These are phyloP conservation scores for Acrossocheilus wenchowensis DNA, from an alignment of 2,797 vertebrate species.

Conservation along the genomic window DNA sequence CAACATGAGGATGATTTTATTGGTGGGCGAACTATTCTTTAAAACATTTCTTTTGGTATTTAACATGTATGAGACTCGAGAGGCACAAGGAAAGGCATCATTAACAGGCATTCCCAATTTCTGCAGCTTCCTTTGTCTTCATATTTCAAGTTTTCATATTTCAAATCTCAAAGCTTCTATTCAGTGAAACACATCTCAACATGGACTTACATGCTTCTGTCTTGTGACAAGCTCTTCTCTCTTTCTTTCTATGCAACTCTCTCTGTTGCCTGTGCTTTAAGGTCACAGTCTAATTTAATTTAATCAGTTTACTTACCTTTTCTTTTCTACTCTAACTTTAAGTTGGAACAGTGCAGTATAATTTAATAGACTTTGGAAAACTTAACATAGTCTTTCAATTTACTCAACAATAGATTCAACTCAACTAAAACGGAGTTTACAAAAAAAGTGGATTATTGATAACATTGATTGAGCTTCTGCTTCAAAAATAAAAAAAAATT, in stretches of 20 bases:
- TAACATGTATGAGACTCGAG: not conserved
- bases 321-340: slow-evolving; percentile 51
- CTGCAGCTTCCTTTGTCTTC: not conserved
- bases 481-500: not conserved
- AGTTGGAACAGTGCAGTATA: slow-evolving; percentile 48
- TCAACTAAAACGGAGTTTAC: not conserved
- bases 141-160: not conserved
- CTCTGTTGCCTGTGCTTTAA: slow-evolving; percentile 47
- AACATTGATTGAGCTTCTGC: not conserved
- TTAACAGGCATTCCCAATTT: not conserved
- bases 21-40: not conserved
- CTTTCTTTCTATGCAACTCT: slow-evolving; percentile 30
- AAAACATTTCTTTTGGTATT: not conserved
- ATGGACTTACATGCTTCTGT: not conserved
- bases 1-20: not conserved
- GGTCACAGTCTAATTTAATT: slow-evolving; percentile 64
- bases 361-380: not conserved
- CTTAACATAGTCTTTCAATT: not conserved
- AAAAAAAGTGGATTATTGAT: not conserved
- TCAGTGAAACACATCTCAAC: not conserved
- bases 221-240: slow-evolving; percentile 9
- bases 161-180: not conserved
- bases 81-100: not conserved
- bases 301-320: slow-evolving; percentile 12
- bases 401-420: not conserved